Conservation (phyloP, 2,888 invertebrate genomes). For the Drosophila mettleri region DNA sequence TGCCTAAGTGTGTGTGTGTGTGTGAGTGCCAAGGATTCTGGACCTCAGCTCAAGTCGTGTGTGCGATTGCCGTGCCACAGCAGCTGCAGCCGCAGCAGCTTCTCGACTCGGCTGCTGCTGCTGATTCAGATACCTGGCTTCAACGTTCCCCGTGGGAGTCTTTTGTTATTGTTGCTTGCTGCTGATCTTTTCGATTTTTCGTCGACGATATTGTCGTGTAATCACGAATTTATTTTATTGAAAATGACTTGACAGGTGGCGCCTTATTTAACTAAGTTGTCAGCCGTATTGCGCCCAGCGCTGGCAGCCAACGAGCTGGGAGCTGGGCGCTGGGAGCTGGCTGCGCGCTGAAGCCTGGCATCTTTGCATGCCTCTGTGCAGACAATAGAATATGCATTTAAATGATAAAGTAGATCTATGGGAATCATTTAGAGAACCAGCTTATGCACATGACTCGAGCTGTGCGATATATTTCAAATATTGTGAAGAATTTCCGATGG, state of each 20-base stretch:
- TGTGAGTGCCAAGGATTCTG: constrained; percentile 67
- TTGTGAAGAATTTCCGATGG: not conserved
- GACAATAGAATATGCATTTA: constrained; percentile 32
- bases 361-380: constrained; percentile 16
- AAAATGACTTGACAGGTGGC: constrained; percentile 84
- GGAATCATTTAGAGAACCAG: constrained; percentile 8
- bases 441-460: not conserved
- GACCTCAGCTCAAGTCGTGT: constrained; percentile 62
- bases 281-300: constrained; percentile 49
- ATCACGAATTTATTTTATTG: constrained; percentile 85
- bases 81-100: constrained; percentile 18
- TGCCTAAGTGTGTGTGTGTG: constrained; percentile 22
- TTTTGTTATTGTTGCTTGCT: constrained; percentile 68
- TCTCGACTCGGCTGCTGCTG: constrained; percentile 9
- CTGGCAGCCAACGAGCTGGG: not conserved
- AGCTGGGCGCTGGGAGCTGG: not conserved
- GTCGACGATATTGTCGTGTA: constrained; percentile 82
- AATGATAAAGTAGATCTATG: constrained; percentile 30
- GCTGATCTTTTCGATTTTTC: constrained; percentile 75
- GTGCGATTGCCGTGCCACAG: constrained; percentile 63
- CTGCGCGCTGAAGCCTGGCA: not conserved
- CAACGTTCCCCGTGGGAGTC: constrained; percentile 75
- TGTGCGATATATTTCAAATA: not conserved
- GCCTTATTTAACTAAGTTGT: constrained; percentile 82
- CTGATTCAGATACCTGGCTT: constrained; percentile 9